Base-by-base conservation (phyloP, 2,888 invertebrate species). In the Apodemia duryi region DNA sequence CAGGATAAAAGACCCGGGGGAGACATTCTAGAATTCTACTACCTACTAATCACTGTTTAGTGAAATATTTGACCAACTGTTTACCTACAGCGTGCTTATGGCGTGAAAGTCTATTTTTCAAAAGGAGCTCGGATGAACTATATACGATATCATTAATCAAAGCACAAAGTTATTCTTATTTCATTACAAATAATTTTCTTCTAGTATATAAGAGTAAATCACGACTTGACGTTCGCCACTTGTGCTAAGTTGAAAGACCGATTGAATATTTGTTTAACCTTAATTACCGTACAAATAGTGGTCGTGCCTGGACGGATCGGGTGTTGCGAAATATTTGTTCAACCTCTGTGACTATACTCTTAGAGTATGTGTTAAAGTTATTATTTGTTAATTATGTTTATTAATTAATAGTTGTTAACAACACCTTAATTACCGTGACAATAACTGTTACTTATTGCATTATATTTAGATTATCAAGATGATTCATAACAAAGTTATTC, bases 241-340 rank as follows among this genome's bases (percentile, higher is more conserved):
- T 61, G 64, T 64, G 62, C 38, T 62, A 79, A 82, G 88, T 86
- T 87, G 84, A 86, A 85, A 82, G 83, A 86, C 85, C 83, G 82
- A 80, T 81, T 77, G 80, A 79, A 78, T 86, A 83, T 89, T 83
- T 87, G 76, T 71, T 71, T 85, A 86, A 78, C 89, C 89, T 85
- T 88, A 89, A 89, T 89, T 87, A 83, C 77, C 71, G 70, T 73
- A 77, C 84, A 88, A 88, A 88, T 76, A 70, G 73, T 71, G 68
- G 46, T 46, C 13, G 46, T 46, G 13, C 46, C 46, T 46, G 70
- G 69, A 69, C 75, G 73, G 74, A 71, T 71, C 70, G 77, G 32
- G 57, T 79, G 80, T 88, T 88, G 84, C 85, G 79, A 87, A 85
- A 85, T 87, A 78, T 86, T 87, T 85, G 79, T 51, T n/a, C 62